These are phyloP conservation scores for Drosophila arizonae DNA, from an alignment of 1,140 invertebrate genomes.

Conservation along the genomic window DNA sequence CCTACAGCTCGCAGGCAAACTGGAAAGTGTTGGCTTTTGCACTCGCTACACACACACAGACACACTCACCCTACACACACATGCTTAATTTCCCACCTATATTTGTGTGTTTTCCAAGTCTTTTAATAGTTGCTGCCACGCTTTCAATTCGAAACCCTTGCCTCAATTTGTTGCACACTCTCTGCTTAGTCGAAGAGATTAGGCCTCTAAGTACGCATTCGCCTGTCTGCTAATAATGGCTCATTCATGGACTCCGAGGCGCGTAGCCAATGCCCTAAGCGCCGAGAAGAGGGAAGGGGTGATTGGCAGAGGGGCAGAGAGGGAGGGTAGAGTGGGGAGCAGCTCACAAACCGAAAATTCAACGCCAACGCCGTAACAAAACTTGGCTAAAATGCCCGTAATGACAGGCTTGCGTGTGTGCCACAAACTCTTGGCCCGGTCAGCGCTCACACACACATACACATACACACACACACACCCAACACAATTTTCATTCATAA, in stretches of 20 bases:
- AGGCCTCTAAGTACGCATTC: constrained; percentile 2
- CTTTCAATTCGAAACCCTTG: not conserved
- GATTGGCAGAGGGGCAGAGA: not conserved
- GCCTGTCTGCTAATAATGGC: not conserved
- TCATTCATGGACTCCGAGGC: constrained; percentile 44
- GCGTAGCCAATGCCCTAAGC: constrained; percentile 11
- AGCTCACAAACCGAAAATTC: not conserved
- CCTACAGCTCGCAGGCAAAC: constrained; percentile 49
- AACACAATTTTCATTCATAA: constrained; percentile 65
- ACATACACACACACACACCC: not conserved
- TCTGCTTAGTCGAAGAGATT: not conserved
- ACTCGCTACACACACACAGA: constrained; percentile 15
- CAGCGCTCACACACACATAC: not conserved
- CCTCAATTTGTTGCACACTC: not conserved
- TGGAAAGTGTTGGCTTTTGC: constrained; percentile 66
- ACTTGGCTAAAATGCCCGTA: constrained; percentile 59
- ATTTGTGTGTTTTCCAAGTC: not conserved
- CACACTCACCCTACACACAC: not conserved
- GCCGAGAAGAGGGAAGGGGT: constrained; percentile 8
- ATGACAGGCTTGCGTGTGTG: constrained; percentile 71
- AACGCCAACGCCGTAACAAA: constrained; percentile 47
- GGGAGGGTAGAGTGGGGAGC: not conserved
- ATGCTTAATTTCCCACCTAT: not conserved
- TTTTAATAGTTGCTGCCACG: not conserved
- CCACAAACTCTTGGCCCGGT: not conserved